Percentiles rank a stretch among this genome's conserved stretches.
Conservation (phyloP, 2,888 invertebrate species). For the Monopis laevigella region DNA sequence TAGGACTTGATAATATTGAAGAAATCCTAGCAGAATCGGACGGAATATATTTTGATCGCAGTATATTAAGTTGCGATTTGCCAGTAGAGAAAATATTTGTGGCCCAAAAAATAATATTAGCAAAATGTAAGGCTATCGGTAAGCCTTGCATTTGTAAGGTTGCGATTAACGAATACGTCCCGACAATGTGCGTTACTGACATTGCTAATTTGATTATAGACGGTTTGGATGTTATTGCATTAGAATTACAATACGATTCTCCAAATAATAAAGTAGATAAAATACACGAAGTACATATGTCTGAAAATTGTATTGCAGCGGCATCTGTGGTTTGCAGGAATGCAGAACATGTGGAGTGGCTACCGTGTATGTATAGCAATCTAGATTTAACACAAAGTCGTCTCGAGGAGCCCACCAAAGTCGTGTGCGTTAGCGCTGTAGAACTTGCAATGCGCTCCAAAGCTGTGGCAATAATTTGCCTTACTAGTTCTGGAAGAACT, state of each 20-base stretch:
- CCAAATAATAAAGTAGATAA: conserved; percentile 42
- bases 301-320: conserved; percentile 74
- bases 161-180: conserved; percentile 83
- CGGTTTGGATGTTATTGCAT: conserved; percentile 86
- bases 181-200: conserved; percentile 80
- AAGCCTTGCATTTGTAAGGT: conserved; percentile 92
- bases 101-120: conserved; percentile 86
- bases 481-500: conserved; percentile 78
- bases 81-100: conserved; percentile 88
- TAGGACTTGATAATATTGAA: conserved; percentile 66
- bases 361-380: conserved; percentile 80
- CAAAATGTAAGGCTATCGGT: conserved; percentile 83
- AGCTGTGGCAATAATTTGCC: conserved; percentile 72
- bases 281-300: conserved; percentile 45
- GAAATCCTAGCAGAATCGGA: conserved; percentile 81
- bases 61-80: conserved; percentile 85
- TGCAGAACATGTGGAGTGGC: conserved; percentile 87
- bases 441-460: conserved; percentile 45
- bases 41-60: conserved; percentile 89
- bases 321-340: conserved; percentile 83
- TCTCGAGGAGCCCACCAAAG: conserved; percentile 60
- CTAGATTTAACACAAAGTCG: conserved; percentile 68
- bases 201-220: conserved; percentile 93
- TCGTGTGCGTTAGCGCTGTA: conserved; percentile 53
- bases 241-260: conserved; percentile 70